A percentile compares a stretch with the other conserved stretches of the same genome.
Evolutionary conservation across 1,140 invertebrate species (phyloP).

Genomic region (Eulimnadia texana): DNA sequence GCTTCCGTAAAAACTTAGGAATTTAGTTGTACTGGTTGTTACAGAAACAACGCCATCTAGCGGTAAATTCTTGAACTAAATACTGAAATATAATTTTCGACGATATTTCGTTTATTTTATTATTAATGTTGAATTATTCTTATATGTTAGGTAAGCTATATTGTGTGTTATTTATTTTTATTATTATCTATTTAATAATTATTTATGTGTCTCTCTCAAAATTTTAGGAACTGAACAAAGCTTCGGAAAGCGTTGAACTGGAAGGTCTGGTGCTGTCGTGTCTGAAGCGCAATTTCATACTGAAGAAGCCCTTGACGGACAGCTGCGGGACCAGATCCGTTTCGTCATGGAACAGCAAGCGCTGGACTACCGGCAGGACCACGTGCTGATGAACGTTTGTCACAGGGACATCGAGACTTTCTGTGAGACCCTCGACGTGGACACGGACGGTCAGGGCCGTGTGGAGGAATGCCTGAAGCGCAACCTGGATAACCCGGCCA

Average conservation of each 20-base stretch:
- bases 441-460: constrained; percentile 25
- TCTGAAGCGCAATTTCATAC: constrained; percentile 18
- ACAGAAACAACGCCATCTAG: too few species aligned
- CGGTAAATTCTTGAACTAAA: too few species aligned
- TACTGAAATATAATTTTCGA: too few species aligned
- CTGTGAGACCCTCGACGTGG: not conserved
- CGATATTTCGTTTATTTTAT: too few species aligned
- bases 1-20: too few species aligned
- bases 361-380: constrained; percentile 71
- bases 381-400: constrained; percentile 61
- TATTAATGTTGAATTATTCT: too few species aligned
- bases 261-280: constrained; percentile 25
- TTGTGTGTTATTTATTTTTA: too few species aligned
- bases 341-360: constrained; percentile 70
- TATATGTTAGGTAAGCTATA: too few species aligned
- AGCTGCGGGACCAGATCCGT: constrained; percentile 67
- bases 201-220: too few species aligned
- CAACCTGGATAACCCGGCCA: constrained; percentile 51
- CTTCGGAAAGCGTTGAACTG: constrained; percentile 22
- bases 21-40: too few species aligned
- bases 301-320: constrained; percentile 41
- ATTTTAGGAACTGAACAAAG: constrained; percentile 19
- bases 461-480: constrained; percentile 82
- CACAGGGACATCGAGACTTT: constrained; percentile 25
- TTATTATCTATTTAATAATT: too few species aligned